A percentile compares a stretch with the other conserved stretches of the same genome.
These are phyloP conservation scores for Drosophila subquinaria DNA, from an alignment of 2,888 invertebrate species.

Conservation along the genomic window DNA sequence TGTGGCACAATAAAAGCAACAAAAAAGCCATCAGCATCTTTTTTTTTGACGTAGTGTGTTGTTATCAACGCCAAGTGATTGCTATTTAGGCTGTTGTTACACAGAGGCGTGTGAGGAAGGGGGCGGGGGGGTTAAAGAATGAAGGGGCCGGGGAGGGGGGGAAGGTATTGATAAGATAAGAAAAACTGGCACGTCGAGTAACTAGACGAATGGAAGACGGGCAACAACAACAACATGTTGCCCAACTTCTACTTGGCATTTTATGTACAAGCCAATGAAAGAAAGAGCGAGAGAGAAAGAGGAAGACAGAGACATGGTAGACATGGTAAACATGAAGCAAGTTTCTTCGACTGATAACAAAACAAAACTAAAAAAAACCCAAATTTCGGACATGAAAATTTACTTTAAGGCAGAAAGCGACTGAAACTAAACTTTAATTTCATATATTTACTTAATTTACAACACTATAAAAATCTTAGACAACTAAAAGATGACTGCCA, in stretches of 20 bases:
- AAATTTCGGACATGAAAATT: slow-evolving; percentile 1
- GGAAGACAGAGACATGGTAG: neutral
- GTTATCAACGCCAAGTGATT: slow-evolving; percentile 30
- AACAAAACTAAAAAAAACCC: neutral
- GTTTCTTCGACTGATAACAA: slow-evolving; percentile 37
- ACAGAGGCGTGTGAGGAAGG: neutral
- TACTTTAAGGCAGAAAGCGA: neutral
- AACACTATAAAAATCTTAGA: neutral
- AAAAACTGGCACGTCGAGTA: slow-evolving; percentile 6
- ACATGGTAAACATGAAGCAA: slow-evolving; percentile 32
- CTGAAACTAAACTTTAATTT: slow-evolving; percentile 1
- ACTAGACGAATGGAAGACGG: slow-evolving; percentile 5
- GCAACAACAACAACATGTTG: slow-evolving; percentile 36
- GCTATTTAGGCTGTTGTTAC: slow-evolving; percentile 19
- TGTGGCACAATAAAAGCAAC: slow-evolving; percentile 13
- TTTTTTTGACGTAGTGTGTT: slow-evolving; percentile 16
- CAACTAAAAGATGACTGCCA: neutral
- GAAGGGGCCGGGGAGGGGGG: too few relatives aligned
- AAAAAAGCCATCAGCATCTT: slow-evolving; percentile 38
- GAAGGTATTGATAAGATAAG: slow-evolving; percentile 61
- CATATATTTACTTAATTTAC: neutral
- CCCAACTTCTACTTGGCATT: slow-evolving; percentile 76
- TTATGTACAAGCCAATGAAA: slow-evolving; percentile 44
- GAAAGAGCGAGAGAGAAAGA: neutral
- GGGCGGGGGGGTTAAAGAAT: neutral